phyloP scores from a whole-genome alignment of 1,140 invertebrate genomes.

The Diuraphis noxia region DNA sequence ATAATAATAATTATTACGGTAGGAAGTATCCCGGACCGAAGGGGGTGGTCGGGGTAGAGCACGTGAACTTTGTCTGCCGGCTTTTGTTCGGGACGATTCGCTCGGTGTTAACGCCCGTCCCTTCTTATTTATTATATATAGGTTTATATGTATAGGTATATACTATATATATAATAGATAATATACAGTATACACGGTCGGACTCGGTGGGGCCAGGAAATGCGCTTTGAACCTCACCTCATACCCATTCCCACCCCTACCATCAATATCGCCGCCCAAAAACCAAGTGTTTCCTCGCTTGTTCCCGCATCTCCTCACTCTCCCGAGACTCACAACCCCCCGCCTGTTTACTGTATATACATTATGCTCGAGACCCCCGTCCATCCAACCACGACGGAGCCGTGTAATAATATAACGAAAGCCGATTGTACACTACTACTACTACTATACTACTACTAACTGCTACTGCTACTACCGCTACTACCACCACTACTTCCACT shows the following conservation, averaged over 20 bases:
- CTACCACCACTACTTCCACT: neutral
- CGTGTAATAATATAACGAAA: conserved; percentile 11
- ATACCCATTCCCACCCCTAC: neutral
- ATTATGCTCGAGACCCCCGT: neutral
- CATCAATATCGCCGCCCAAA: neutral
- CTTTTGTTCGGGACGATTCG: conserved; percentile 33
- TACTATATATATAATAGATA: neutral
- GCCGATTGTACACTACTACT: conserved; percentile 32
- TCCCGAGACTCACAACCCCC: neutral
- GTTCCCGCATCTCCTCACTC: too few relatives aligned
- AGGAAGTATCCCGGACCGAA: neutral
- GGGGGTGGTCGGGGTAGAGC: neutral
- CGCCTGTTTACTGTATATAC: neutral
- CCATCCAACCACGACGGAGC: neutral
- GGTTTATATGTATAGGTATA: neutral
- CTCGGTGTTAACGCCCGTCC: conserved; percentile 29
- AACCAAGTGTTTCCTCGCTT: neutral
- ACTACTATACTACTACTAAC: neutral
- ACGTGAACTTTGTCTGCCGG: conserved; percentile 46
- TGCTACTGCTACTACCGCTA: neutral
- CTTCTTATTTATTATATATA: conserved; percentile 34
- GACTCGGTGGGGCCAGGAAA: conserved; percentile 8
- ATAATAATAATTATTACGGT: conserved; percentile 29
- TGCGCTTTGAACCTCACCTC: conserved; percentile 25
- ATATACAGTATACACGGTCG: conserved; percentile 3